Conservation (phyloP, 2,888 invertebrate genomes). For the Lepeophtheirus nordmannii region DNA sequence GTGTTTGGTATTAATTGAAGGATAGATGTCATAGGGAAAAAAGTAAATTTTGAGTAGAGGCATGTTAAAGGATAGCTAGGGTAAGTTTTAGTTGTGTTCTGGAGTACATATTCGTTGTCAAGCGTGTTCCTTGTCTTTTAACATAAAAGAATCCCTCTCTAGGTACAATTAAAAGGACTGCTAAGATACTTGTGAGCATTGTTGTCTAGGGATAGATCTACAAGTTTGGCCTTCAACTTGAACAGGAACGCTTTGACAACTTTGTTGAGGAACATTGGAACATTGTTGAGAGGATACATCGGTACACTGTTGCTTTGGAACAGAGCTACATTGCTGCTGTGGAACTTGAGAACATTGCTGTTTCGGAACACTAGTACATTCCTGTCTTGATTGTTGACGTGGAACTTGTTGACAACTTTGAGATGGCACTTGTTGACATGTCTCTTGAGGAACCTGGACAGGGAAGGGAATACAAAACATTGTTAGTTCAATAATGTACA, state of each 20-base stretch:
- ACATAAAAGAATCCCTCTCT: background rate
- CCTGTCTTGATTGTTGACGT: background rate
- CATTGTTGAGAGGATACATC: slow-evolving; percentile 13
- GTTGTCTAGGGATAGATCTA: slow-evolving; percentile 15
- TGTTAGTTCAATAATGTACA: background rate
- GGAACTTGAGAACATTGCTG: slow-evolving; percentile 9
- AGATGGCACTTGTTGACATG: background rate
- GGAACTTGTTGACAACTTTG: slow-evolving; percentile 11
- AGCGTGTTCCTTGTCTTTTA: background rate
- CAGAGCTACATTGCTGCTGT: slow-evolving; percentile 3
- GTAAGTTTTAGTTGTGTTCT: background rate
- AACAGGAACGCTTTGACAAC: slow-evolving; percentile 20
- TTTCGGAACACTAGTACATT: slow-evolving; percentile 9
- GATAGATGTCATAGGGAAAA: background rate
- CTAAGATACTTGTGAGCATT: slow-evolving; percentile 15
- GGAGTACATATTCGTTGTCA: background rate
- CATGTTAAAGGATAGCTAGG: background rate
- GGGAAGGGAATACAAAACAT: background rate
- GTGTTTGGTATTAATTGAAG: no score
- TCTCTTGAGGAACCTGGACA: background rate
- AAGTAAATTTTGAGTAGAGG: background rate
- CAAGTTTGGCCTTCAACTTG: slow-evolving; percentile 13
- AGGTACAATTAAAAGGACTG: background rate
- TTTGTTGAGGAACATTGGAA: slow-evolving; percentile 12
- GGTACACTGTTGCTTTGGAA: slow-evolving; percentile 7